Evolutionary conservation across 2,797 vertebrate species (phyloP), one percentile per base, ranked within the genome.

Genomic region (Paramormyrops hopkinsi): DNA sequence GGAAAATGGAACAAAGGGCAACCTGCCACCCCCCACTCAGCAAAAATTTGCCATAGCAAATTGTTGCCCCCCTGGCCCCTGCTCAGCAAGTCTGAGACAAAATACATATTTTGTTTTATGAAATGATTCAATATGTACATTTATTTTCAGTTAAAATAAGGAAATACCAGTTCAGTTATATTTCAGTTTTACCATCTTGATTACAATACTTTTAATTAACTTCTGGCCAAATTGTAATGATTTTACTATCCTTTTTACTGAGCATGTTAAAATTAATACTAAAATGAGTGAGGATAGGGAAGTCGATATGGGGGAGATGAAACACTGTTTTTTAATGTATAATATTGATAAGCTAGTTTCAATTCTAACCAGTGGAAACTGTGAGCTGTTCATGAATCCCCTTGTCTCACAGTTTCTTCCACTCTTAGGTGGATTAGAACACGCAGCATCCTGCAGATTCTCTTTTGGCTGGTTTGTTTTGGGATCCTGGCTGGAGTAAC

Each of bases 391-490:
- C 22, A 6, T n/a, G 19, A 4, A 46, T 51, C 48, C 11, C 6
- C 46, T 11, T 12, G 4, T 2, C 37, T 1, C n/a, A 65, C 59
- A 65, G 2, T 62, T 25, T 84, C 37, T 79, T 2, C 51, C 76
- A 51, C 11, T 46, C 51, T 19, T 46, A 96, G 95, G 82, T 98
- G 98, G 97, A 96, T 97, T 48, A 94, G 97, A 19, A 96, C 96
- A 22, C 97, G 97, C 56, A 97, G 96, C 96, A 92, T 92, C 11
- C 95, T 98, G 25, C 96, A 98, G 9, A 56, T 96, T 89, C 95
- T 98, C 41, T 98, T 98, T 92, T 98, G 97, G 97, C 93, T 98
- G 12, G 97, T 97, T 91, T 98, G 97, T 97, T 33, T 97, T 0
- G 98, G 97, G 8, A 98, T 98, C 97, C 94, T 98, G 92, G 97